Conservation (phyloP, 2,113 vertebrate species). For the Pluvialis apricaria region DNA sequence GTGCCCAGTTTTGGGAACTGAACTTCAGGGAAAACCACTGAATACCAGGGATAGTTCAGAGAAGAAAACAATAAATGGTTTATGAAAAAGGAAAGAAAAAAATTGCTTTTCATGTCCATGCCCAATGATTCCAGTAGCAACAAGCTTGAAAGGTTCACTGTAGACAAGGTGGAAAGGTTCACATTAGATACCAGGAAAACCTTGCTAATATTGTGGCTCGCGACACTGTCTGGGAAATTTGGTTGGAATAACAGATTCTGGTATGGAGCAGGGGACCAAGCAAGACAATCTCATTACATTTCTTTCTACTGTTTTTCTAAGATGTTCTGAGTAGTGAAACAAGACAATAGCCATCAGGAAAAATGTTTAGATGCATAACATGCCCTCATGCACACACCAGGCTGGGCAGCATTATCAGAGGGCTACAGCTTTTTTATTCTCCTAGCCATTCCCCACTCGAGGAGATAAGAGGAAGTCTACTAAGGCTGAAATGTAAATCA, state of each 20-base stretch:
- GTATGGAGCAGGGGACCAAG: not conserved
- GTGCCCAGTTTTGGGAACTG: not conserved
- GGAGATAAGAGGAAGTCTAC: not conserved
- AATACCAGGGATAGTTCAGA: not conserved
- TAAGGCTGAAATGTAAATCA: not conserved
- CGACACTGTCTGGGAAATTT: not conserved
- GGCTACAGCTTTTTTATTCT: not conserved
- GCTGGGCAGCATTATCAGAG: not conserved
- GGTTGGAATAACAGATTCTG: not conserved
- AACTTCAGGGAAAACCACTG: not conserved
- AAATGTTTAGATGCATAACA: not conserved
- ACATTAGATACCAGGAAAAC: not conserved
- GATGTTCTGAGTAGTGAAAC: not conserved
- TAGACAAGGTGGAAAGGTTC: not conserved
- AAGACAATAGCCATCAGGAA: not conserved
- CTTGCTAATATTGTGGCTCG: not conserved
- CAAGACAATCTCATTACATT: not conserved
- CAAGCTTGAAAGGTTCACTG: not conserved
- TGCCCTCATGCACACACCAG: not conserved
- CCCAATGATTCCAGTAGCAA: not conserved
- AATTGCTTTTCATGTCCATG: not conserved
- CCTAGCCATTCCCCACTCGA: not conserved
- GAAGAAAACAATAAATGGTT: not conserved
- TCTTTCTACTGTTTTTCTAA: not conserved
- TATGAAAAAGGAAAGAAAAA: not conserved